Base-by-base conservation (phyloP, 2,113 vertebrate species). In the Myanophis thanlyinensis region DNA sequence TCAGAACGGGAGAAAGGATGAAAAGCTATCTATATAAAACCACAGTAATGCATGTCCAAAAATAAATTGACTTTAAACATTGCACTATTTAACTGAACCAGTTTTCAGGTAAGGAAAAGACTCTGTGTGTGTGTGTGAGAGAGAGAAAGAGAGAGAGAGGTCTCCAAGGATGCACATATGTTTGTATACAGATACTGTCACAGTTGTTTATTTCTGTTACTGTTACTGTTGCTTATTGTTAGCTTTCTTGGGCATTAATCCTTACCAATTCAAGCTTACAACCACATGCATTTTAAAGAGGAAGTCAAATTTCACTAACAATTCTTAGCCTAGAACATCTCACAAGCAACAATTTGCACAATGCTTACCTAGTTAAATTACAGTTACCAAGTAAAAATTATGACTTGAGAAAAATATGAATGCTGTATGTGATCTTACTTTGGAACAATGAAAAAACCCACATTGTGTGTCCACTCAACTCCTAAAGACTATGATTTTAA, bases 321-420 rank as follows among this genome's bases (percentile, higher is more conserved):
- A 30, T n/a, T 49, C 73, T 30, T 91, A 51, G 30, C 73, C 25
- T 47, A 49, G 27, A 91, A 86, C 27, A 59, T 56, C 44, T 85
- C 51, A 11, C 53, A 89, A 88, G 46, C 27, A 86, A 6, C 49
- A 80, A 89, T 91, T n/a, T 59, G 1, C 0, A 0, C 2, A 22
- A 8, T 30, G 91, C 40, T 44, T 25, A 54, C 80, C 49, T 0
- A 0, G 80, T 15, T 62, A 93, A 96, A 80, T 35, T 59, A 3
- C 48, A 85, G 52, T 93, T 73, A 73, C 22, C 27, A 91, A 90
- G 73, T 91, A 93, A 91, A 94, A 95, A 93, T 89, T 88, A 88
- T 1, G 1, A 1, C 53, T 92, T 93, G 92, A 90, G 93, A 93
- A 1, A 67, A 23, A 91, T 93, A 62, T 10, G 56, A 93, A 88